These are phyloP conservation scores for Hydrocynus forskahlii DNA, from an alignment of 2,797 vertebrate genomes.

Conservation along the genomic window DNA sequence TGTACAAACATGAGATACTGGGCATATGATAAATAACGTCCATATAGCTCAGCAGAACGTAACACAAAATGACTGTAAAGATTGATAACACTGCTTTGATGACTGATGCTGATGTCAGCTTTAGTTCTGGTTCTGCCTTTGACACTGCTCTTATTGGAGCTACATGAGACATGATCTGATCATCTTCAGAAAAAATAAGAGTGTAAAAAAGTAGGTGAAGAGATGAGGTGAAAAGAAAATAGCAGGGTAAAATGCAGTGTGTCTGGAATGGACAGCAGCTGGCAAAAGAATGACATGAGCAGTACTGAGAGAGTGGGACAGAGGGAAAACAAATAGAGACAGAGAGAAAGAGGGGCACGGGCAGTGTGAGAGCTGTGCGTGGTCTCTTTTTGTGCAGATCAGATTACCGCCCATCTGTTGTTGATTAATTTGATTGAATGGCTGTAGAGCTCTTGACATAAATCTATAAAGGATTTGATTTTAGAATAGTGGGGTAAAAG, in stretches of 20 bases:
- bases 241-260: neutral
- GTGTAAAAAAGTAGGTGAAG: neutral
- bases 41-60: too few relatives aligned
- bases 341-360: conserved; percentile 37
- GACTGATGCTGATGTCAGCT: neutral
- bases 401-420: conserved; percentile 63
- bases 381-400: conserved; percentile 52
- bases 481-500: conserved; percentile 1
- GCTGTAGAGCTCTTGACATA: conserved; percentile 51
- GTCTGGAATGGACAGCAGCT: neutral
- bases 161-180: neutral
- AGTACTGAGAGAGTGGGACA: conserved; percentile 1
- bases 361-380: conserved; percentile 10
- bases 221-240: neutral
- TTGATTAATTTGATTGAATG: conserved; percentile 69
- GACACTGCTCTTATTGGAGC: neutral
- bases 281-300: neutral
- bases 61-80: too few relatives aligned
- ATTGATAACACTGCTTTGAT: too few relatives aligned
- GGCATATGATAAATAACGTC: too few relatives aligned
- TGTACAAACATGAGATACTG: too few relatives aligned
- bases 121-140: neutral
- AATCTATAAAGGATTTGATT: conserved; percentile 34
- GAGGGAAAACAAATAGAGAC: conserved; percentile 8
- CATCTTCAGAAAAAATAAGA: neutral